A percentile compares a stretch with the other conserved stretches of the same genome.
phyloP scores from a whole-genome alignment of 2,888 invertebrate species.

The Drosophila multiciliata region DNA sequence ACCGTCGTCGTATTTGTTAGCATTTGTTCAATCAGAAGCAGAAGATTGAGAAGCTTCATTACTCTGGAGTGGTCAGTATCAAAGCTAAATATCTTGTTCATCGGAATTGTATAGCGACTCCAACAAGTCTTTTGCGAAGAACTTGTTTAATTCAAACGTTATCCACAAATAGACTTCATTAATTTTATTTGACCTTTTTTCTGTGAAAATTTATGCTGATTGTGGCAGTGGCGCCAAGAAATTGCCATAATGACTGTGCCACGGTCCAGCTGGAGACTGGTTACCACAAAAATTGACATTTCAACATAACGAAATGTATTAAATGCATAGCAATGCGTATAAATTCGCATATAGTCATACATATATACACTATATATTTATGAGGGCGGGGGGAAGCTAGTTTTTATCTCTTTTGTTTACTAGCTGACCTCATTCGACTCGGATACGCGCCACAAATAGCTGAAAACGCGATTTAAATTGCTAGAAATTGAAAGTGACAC shows the following conservation, averaged over 20 bases:
- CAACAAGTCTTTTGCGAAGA: constrained; percentile 9
- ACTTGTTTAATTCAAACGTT: constrained; percentile 35
- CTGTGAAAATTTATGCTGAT: constrained; percentile 55
- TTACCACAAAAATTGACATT: constrained; percentile 25
- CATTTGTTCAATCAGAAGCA: not conserved
- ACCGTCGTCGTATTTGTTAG: no score
- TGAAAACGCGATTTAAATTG: constrained; percentile 72
- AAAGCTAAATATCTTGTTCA: not conserved
- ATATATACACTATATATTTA: not conserved
- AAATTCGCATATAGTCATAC: not conserved
- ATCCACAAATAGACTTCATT: constrained; percentile 31
- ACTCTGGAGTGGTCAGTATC: not conserved
- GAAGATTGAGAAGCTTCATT: not conserved
- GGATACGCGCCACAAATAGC: constrained; percentile 58
- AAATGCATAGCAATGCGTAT: constrained; percentile 29
- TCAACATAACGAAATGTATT: constrained; percentile 26
- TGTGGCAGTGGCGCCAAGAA: constrained; percentile 54
- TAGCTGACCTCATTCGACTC: constrained; percentile 66
- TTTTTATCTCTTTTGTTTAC: constrained; percentile 24
- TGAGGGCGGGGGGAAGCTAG: constrained; percentile 29
- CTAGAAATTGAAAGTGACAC: constrained; percentile 78
- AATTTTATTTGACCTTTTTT: constrained; percentile 35
- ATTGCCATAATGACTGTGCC: constrained; percentile 7
- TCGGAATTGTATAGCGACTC: not conserved
- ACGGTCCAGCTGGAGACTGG: constrained; percentile 7